phyloP scores from a whole-genome alignment of 2,888 invertebrate species.

The Dyspetes luteomarginatus region DNA sequence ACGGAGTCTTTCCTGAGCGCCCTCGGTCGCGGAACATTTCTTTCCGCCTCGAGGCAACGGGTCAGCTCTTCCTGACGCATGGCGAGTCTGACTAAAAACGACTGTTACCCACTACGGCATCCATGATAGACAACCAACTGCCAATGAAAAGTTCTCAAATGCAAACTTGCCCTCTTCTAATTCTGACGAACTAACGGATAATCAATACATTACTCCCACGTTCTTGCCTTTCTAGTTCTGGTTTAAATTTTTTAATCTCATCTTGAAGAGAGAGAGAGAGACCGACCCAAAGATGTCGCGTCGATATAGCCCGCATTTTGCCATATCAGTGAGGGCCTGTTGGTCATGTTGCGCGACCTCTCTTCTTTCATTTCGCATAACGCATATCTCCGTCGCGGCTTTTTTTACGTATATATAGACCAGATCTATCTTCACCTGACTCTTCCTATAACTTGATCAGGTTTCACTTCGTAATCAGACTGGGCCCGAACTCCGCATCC shows the following conservation, averaged over 20 bases:
- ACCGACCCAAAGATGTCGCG: slow-evolving; percentile 35
- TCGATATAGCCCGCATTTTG: slow-evolving; percentile 27
- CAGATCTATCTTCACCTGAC: no score
- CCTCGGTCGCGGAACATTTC: slow-evolving; percentile 25
- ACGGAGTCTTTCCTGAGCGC: slow-evolving; percentile 35
- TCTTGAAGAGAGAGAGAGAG: neutral
- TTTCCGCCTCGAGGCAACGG: slow-evolving; percentile 32
- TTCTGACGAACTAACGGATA: no score
- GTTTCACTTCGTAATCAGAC: no score
- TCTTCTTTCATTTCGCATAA: slow-evolving; percentile 41
- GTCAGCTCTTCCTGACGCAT: neutral
- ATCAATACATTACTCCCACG: no score
- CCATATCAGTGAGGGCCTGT: slow-evolving; percentile 13
- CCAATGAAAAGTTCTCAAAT: neutral
- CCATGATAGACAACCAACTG: neutral
- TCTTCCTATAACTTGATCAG: no score
- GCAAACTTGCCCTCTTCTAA: neutral
- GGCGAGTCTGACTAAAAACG: neutral
- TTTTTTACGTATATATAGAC: slow-evolving; percentile 7
- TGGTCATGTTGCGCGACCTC: slow-evolving; percentile 47
- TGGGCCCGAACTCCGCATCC: no score
- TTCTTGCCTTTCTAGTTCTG: no score
- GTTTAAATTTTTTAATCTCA: no score
- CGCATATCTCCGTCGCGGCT: slow-evolving; percentile 11
- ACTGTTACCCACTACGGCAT: neutral